Base-by-base conservation (phyloP, 2,113 vertebrate genomes). In the Sylvietta virens region DNA sequence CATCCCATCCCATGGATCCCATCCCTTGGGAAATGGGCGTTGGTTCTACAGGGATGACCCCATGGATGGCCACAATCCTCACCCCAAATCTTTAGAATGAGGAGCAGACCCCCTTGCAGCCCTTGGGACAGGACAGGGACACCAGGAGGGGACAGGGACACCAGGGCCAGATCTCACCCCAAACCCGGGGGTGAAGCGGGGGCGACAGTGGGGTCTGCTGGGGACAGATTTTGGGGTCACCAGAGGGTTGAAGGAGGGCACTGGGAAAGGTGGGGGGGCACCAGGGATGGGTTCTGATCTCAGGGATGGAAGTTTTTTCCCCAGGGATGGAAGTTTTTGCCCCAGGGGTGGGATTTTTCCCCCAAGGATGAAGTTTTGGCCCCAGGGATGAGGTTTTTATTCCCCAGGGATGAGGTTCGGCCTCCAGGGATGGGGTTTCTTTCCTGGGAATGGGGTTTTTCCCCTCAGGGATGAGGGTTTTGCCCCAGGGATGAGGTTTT, bases 201-300 rank as follows among this genome's bases (percentile, higher is more conserved):
- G n/a, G n/a, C n/a, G 9, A 30, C 56, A 61, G 84, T 0, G 1
- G 21, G 20, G 28, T n/a, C 51, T 50, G 45, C 48, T 58, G 77
- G 71, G 86, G 72, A 67, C 58, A n/a, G 30, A n/a, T 14, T 53
- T n/a, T 33, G 50, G 76, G 56, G 48, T 54, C 35, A 24, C 35
- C 45, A 9, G 6, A 2, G 2, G 1, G 4, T 3, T 22, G 27
- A 42, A 74, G 27, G 22, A 48, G 30, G 10, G 2, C 21, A 26
- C 40, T 35, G 15, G 69, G 21, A 26, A 40, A 40, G 26, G n/a
- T 13, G 37, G 8, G 74, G 30, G 21, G 26, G 58, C 26, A 27
- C 33, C 16, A 15, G 3, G 31, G 11, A 51, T 27, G 31, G 76
- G 1, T 58, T 62, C 26, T 54, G 13, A 42, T 7, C 66, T 66